Base-by-base conservation (phyloP, 2,113 vertebrate species). In the Hystrix cristata region DNA sequence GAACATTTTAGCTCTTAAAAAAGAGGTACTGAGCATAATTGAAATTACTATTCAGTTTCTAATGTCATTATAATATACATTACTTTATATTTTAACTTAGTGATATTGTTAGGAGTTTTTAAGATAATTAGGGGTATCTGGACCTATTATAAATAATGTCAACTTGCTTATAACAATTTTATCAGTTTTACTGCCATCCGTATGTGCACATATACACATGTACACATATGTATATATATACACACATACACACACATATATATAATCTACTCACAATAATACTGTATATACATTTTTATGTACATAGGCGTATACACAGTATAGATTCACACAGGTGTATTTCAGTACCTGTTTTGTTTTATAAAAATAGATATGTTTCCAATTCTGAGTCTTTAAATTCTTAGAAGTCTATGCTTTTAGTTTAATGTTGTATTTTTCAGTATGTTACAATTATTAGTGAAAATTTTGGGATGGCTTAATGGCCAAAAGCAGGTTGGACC, bases 351-450 rank as follows among this genome's bases (percentile, higher is more conserved):
- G 27, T 87, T n/a, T 88, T 31, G 64, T 3, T 83, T 95, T 55
- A 46, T 90, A 79, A 92, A 96, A 95, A 95, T 74, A 92, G 53
- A 69, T 53, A 16, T 72, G 1, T 31, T 27, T 34, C 2, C 10
- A 78, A 51, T 94, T 84, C 11, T 59, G 55, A 91, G 57, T 72
- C 34, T 94, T 95, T 87, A 95, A 94, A 76, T 90, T 29, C 90
- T 87, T 48, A 78, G 97, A 97, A 71, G 0, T 88, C 87, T 2
- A 1, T 3, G 62, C 48, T 95, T 97, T 98, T 86, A 91, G 87
- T 96, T 97, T 97, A 95, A 94, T 31, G 65, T 79, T 92, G 76
- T 19, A 96, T 97, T 96, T 98, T 98, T 97, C 51, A 90, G 5
- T 91, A 91, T 95, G 48, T 78, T 96, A 65, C 23, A 10, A 57